Evolutionary conservation across 2,888 invertebrate species (phyloP), one percentile per base, ranked within the genome.

Genomic region (Capitulum mitella): DNA sequence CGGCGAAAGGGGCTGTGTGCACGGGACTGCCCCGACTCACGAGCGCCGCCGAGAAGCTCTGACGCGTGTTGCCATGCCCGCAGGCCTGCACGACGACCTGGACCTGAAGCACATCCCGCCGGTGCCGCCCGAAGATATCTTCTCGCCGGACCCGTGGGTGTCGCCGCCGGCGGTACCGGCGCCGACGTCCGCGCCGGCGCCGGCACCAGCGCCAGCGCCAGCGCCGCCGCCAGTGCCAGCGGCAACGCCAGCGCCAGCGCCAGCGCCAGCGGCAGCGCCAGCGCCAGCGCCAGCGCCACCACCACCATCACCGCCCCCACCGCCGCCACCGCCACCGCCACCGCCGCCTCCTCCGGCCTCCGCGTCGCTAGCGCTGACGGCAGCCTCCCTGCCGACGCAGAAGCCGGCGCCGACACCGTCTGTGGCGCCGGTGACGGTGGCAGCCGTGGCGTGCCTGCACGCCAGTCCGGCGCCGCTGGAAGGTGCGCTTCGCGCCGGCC

Each of bases 401-500:
- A 26, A 16, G 61, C 2, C 61, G 32, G 61, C 78, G 22, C 37
- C 61, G 34, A 26, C 46, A 32, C 26, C 54, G 32, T 58, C 26
- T 19, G 74, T 46, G 22, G 32, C 74, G 2, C n/a, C 61, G n/a
- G 51, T 51, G 6, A 48, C 77, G 8, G 75, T 61, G 19, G 75
- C 77, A n/a, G 12, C 79, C 26, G 70, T 70, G 10, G 26, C 70
- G 10, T 78, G 77, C 75, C 81, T 80, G 79, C 81, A 80, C 74
- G 79, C 77, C 78, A 78, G 78, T 64, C 79, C 81, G 32, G 81
- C 80, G 77, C 79, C 80, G 61, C 82, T 82, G 29, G 81, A 80
- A 46, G 79, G 81, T n/a, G 80, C 81, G 19, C 82, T 81, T 32
- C 80, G 80, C 58, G 81, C 80, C 26, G 81, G 79, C 58, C 81